phyloP scores from a whole-genome alignment of 2,113 vertebrate genomes.

The Larimichthys crocea region DNA sequence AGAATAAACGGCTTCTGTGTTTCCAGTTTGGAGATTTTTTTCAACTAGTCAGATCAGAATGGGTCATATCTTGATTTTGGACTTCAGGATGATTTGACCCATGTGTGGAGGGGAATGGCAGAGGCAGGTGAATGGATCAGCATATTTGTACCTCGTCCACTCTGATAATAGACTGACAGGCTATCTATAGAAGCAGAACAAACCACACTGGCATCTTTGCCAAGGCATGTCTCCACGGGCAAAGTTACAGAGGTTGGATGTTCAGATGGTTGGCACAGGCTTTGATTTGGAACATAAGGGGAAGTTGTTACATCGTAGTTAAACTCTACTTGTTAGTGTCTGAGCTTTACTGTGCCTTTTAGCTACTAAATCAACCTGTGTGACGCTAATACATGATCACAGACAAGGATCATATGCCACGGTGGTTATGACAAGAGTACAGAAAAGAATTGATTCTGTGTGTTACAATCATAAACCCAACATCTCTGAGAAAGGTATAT shows the following conservation, averaged over 20 bases:
- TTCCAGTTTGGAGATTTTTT: not conserved
- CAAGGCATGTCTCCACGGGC: conserved; percentile 52
- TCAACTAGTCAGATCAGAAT: not conserved
- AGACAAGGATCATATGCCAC: not conserved
- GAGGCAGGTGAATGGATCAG: conserved; percentile 83
- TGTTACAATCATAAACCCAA: not conserved
- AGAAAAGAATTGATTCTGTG: not conserved
- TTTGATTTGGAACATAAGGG: conserved; percentile 35
- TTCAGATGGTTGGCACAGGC: conserved; percentile 27
- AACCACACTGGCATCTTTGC: conserved; percentile 70
- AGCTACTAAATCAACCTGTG: not conserved
- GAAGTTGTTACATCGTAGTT: conserved; percentile 9
- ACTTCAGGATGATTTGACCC: conserved; percentile 26
- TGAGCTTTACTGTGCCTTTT: conserved; percentile 1
- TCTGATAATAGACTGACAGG: conserved; percentile 75
- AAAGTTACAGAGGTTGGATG: conserved; percentile 42
- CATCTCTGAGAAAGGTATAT: not conserved
- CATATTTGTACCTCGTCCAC: conserved; percentile 69
- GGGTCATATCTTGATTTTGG: conserved; percentile 36
- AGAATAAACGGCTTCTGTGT: not conserved
- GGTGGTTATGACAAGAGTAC: not conserved
- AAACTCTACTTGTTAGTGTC: not conserved
- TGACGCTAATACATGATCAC: not conserved
- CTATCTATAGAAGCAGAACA: conserved; percentile 80
- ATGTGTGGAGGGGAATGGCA: conserved; percentile 69